Evolutionary conservation across 2,113 vertebrate species (phyloP).

Genomic region (Megaceryle maxima): DNA sequence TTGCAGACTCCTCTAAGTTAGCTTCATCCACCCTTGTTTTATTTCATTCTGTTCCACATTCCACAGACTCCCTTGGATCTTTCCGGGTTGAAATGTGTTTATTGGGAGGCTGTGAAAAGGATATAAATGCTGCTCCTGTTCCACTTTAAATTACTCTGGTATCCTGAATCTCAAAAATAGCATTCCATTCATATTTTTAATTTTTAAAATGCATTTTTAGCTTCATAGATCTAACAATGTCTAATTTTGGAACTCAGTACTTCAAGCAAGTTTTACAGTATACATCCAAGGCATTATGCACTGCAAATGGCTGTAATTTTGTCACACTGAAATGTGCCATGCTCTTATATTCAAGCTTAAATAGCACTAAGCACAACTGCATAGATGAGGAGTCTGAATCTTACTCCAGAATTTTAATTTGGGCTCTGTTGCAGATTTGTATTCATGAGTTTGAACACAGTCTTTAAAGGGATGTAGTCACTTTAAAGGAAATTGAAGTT

Average conservation of each 20-base stretch:
- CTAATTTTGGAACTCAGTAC: neutral
- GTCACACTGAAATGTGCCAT: neutral
- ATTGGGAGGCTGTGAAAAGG: neutral
- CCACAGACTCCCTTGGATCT: neutral
- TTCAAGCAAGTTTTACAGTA: neutral
- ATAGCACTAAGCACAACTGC: neutral
- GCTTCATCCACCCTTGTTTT: neutral
- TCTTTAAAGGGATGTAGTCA: neutral
- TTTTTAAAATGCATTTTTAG: neutral
- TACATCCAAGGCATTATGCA: neutral
- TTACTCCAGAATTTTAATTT: neutral
- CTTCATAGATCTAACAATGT: neutral
- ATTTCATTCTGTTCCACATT: slow-evolving; percentile 1
- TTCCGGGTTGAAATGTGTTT: neutral
- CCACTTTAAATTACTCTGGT: neutral
- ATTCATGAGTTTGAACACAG: neutral
- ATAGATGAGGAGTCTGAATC: neutral
- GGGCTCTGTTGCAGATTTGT: neutral
- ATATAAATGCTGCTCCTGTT: neutral
- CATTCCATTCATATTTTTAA: neutral
- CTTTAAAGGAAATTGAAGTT: neutral
- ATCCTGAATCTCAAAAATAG: neutral
- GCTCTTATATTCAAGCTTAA: neutral
- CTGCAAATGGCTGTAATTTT: neutral
- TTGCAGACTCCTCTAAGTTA: neutral